These are phyloP conservation scores for Hemithea aestivaria DNA, from an alignment of 2,888 invertebrate species.

Conservation along the genomic window DNA sequence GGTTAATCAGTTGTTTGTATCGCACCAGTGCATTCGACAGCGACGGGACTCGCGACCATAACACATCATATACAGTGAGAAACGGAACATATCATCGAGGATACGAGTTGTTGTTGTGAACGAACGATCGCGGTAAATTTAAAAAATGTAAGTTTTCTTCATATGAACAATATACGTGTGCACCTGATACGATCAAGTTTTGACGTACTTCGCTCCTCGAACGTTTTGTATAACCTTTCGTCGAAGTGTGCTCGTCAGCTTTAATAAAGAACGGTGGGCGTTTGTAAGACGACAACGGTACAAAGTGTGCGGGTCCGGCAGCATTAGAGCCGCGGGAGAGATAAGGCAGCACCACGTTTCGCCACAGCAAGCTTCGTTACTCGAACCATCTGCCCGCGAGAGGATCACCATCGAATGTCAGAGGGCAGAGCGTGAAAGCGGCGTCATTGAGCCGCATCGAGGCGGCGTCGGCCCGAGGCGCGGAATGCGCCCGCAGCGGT, in stretches of 20 bases:
- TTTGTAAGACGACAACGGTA: slow-evolving; percentile 20
- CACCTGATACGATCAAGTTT: not conserved
- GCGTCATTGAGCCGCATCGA: slow-evolving; percentile 72
- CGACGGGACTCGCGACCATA: slow-evolving; percentile 30
- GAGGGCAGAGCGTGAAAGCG: slow-evolving; percentile 61
- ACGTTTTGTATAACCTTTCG: slow-evolving; percentile 4
- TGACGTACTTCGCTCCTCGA: not conserved
- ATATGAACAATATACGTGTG: slow-evolving; percentile 15
- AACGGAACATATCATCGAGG: slow-evolving; percentile 36
- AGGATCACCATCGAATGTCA: slow-evolving; percentile 57
- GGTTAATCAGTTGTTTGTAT: slow-evolving; percentile 36
- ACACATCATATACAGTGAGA: slow-evolving; percentile 36
- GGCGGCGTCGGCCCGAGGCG: slow-evolving; percentile 58
- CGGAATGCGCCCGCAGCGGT: slow-evolving; percentile 54
- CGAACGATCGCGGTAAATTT: slow-evolving; percentile 36
- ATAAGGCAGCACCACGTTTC: slow-evolving; percentile 70
- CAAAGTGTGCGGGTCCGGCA: slow-evolving; percentile 7
- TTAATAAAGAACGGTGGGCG: slow-evolving; percentile 18
- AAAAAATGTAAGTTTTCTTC: slow-evolving; percentile 20
- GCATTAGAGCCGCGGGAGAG: slow-evolving; percentile 27
- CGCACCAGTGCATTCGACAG: slow-evolving; percentile 33
- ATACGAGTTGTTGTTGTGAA: slow-evolving; percentile 44
- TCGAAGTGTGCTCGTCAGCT: slow-evolving; percentile 10
- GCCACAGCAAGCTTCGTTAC: slow-evolving; percentile 72
- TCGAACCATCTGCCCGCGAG: slow-evolving; percentile 62